Base-by-base conservation (phyloP, 2,888 invertebrate species). In the Acanthopleura granulata region DNA sequence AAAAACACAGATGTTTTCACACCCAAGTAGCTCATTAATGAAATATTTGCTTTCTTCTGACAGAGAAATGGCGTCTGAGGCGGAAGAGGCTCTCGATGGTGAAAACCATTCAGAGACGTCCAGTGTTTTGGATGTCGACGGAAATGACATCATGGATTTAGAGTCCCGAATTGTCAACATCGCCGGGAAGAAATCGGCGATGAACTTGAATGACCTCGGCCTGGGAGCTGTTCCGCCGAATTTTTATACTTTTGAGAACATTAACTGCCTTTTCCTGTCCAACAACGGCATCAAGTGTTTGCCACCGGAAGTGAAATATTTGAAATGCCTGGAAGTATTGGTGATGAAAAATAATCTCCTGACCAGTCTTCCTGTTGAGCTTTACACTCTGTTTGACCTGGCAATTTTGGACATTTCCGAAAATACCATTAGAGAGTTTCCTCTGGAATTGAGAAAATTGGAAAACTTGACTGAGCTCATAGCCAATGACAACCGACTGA, bases 391-490 rank as follows among this genome's bases (percentile, higher is more conserved):
- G n/a, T 76, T 77, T 16, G 81, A 83, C 14, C 75, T 87, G 4
- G 78, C 83, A 75, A 74, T 85, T 12, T 77, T 89, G 18, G 87
- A 88, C 72, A 71, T 88, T 11, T 86, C 87, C 14, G 84, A 85
- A 49, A 89, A 89, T 75, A 83, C 85, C 51, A 80, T 89, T n/a
- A 75, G 75, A 4, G 81, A 80, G 18, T 74, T 88, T 18, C 81
- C 86, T 0, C 75, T 79, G 3, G 86, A 85, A 66, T 76, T 88
- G 40, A 77, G 81, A 18, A 78, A 81, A 22, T 79, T 86, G 40
- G 74, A 74, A 16, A 77, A 79, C 18, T 78, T 88, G 51, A 84
- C 76, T 16, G 85, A 88, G 69, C 78, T 88, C 15, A 72, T 85
- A 0, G 80, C 81, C 4, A 84, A 81, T 74, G 82, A 85, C 9